These are phyloP conservation scores for Papilio helenus DNA, from an alignment of 1,140 invertebrate species.

Conservation along the genomic window DNA sequence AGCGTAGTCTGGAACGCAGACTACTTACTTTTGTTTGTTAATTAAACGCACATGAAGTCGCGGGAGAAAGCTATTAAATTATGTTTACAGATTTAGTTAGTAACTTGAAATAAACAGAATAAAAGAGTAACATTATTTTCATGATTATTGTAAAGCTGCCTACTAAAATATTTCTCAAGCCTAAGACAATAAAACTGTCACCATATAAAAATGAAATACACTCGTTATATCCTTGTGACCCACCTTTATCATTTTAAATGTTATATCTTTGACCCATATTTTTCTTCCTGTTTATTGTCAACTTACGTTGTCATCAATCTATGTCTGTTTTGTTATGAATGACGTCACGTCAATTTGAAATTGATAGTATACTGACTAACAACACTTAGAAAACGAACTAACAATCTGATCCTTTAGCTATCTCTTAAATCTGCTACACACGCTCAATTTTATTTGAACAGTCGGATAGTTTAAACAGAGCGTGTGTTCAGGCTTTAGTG, in stretches of 20 bases:
- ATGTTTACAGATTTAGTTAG: too few relatives aligned
- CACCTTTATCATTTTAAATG: slow-evolving; percentile 8
- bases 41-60: too few relatives aligned
- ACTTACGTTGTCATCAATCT: not conserved
- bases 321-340: not conserved
- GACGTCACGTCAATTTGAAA: not conserved
- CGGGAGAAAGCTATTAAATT: too few relatives aligned
- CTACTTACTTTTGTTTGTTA: too few relatives aligned
- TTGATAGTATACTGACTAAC: not conserved
- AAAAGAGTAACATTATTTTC: not conserved
- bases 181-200: slow-evolving; percentile 25
- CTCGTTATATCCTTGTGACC: not conserved
- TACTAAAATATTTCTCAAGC: not conserved
- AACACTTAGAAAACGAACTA: too few relatives aligned
- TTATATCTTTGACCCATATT: slow-evolving; percentile 17
- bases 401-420: too few relatives aligned
- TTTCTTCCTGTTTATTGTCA: slow-evolving; percentile 10
- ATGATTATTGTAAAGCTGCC: not conserved
- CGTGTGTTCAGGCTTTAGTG: too few relatives aligned
- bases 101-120: not conserved
- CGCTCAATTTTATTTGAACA: too few relatives aligned
- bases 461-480: too few relatives aligned
- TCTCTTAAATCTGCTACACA: too few relatives aligned
- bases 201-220: slow-evolving; percentile 16
- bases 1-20: too few relatives aligned